A percentile compares a stretch with the other conserved stretches of the same genome.
These are phyloP conservation scores for Benthosema pterotum DNA, from an alignment of 2,797 vertebrate genomes.

Conservation along the genomic window DNA sequence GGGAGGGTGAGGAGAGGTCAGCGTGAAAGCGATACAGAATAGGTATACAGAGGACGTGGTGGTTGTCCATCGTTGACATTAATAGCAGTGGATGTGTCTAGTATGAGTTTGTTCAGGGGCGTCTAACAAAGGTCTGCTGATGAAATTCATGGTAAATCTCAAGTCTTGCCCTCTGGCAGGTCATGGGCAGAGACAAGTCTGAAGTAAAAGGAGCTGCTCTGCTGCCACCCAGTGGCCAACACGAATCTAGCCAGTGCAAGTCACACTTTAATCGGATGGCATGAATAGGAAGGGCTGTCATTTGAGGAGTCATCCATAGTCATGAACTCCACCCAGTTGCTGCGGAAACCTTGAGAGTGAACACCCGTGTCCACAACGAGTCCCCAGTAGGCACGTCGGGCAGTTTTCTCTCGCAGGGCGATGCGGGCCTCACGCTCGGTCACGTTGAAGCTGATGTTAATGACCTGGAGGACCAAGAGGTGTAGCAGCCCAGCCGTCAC, in stretches of 20 bases:
- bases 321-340: conserved; percentile 93
- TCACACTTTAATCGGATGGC: neutral
- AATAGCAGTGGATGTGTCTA: conserved; percentile 26
- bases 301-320: conserved; percentile 74
- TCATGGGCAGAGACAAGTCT: neutral
- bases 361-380: conserved; percentile 87
- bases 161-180: conserved; percentile 12
- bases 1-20: conserved; percentile 21
- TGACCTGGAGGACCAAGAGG: conserved; percentile 89
- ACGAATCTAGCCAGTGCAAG: conserved; percentile 20
- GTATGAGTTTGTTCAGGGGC: conserved; percentile 4
- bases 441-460: conserved; percentile 95
- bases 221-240: conserved; percentile 69
- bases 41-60: conserved; percentile 37
- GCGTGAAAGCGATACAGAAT: conserved; percentile 14
- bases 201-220: conserved; percentile 30
- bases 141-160: conserved; percentile 12
- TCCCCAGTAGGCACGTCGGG: conserved; percentile 84
- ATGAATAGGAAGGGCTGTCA: conserved; percentile 17
- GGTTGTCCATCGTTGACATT: conserved; percentile 28
- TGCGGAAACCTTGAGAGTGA: conserved; percentile 85
- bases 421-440: conserved; percentile 91
- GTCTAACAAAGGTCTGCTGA: conserved; percentile 4
- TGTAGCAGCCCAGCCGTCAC: conserved; percentile 90
- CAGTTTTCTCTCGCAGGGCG: conserved; percentile 86